Percentiles rank a stretch among this genome's conserved stretches.
These are phyloP conservation scores for Lottia scabra DNA, from an alignment of 2,888 invertebrate genomes.

Conservation along the genomic window DNA sequence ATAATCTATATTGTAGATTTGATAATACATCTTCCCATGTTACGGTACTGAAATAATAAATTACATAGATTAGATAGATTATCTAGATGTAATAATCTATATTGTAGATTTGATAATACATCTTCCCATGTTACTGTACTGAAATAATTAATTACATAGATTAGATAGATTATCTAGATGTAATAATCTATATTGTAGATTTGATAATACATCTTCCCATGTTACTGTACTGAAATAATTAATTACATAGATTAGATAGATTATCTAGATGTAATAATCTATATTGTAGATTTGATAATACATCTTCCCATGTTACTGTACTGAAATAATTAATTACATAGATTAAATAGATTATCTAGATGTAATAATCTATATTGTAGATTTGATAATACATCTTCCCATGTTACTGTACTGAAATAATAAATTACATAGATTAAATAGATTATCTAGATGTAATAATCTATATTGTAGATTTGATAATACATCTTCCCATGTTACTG, in stretches of 20 bases:
- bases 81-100: slow-evolving; percentile 53
- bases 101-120: slow-evolving; percentile 39
- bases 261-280: slow-evolving; percentile 54
- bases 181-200: slow-evolving; percentile 43
- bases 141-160: background rate
- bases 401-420: slow-evolving; percentile 17
- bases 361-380: background rate
- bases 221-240: background rate
- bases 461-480: slow-evolving; percentile 41
- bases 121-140: slow-evolving; percentile 43
- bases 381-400: slow-evolving; percentile 43
- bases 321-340: background rate
- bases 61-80: slow-evolving; percentile 24
- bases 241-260: slow-evolving; percentile 19
- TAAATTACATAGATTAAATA: slow-evolving; percentile 16
- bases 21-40: slow-evolving; percentile 47
- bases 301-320: slow-evolving; percentile 44
- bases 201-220: slow-evolving; percentile 47
- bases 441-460: slow-evolving; percentile 50
- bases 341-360: background rate
- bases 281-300: slow-evolving; percentile 37
- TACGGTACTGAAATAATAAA: background rate
- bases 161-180: slow-evolving; percentile 53
- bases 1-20: slow-evolving; percentile 42
- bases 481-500: slow-evolving; percentile 47